Percentiles rank a stretch among this genome's conserved stretches.
These are phyloP conservation scores for Paramuricea clavata DNA, from an alignment of 92 coral and sea anemone species.

Conservation along the genomic window DNA sequence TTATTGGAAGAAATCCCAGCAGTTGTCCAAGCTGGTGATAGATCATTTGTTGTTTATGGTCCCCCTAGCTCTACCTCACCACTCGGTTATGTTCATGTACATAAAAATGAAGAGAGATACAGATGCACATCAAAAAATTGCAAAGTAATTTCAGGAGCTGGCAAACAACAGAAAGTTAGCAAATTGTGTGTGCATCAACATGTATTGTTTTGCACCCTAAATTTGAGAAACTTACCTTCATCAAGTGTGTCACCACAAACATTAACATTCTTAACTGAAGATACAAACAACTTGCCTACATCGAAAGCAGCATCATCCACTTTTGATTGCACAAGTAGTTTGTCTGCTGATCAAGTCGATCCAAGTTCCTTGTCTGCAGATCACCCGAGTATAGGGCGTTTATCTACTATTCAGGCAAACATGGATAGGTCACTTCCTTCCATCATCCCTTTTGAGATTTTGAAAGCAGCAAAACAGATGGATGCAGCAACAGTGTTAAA, in stretches of 20 bases:
- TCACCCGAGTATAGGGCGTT: neutral
- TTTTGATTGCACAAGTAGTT: neutral
- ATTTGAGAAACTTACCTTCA: neutral
- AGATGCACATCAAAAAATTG: slow-evolving; percentile 41
- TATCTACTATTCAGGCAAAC: neutral
- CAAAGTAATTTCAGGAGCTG: slow-evolving; percentile 32
- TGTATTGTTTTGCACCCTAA: slow-evolving; percentile 32
- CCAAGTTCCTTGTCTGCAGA: neutral
- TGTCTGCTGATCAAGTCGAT: neutral
- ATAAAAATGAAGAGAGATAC: neutral
- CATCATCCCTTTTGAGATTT: neutral
- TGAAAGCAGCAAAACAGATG: slow-evolving; percentile 9
- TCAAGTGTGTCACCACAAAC: neutral
- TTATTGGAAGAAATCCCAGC: neutral
- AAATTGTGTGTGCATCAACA: slow-evolving; percentile 44
- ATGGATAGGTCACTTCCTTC: slow-evolving; percentile 3
- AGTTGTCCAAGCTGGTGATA: slow-evolving; percentile 36
- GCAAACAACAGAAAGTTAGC: slow-evolving; percentile 38
- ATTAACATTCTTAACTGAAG: neutral
- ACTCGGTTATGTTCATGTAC: slow-evolving; percentile 41
- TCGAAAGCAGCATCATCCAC: neutral
- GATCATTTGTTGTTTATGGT: slow-evolving; percentile 50
- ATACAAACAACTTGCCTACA: neutral
- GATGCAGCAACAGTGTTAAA: slow-evolving; percentile 39
- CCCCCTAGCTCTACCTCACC: slow-evolving; percentile 48